These are phyloP conservation scores for Sinodicranocentrus sp. DNA, from an alignment of 2,888 invertebrate species.

Conservation along the genomic window DNA sequence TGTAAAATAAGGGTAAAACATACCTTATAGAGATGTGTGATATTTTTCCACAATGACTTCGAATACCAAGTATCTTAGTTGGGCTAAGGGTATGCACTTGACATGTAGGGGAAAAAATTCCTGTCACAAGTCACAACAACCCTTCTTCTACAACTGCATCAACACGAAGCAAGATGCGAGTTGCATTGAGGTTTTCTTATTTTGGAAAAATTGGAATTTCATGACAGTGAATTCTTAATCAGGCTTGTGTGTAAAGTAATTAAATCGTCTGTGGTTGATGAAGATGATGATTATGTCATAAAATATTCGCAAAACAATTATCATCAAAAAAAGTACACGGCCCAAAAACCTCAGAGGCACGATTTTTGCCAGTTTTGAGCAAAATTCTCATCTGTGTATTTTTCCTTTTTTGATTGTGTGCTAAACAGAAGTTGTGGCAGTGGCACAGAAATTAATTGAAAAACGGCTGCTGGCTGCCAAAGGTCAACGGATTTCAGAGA, in stretches of 20 bases:
- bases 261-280: conserved; percentile 56
- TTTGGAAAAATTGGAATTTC: conserved; percentile 52
- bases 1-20: conserved; percentile 26
- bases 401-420: conserved; percentile 2
- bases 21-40: conserved; percentile 31
- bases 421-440: neutral
- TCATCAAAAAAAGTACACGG: conserved; percentile 28
- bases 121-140: conserved; percentile 16
- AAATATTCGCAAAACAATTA: conserved; percentile 45
- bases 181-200: conserved; percentile 27
- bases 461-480: conserved; percentile 54
- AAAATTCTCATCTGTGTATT: neutral
- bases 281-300: conserved; percentile 60
- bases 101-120: conserved; percentile 21
- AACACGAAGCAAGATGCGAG: neutral
- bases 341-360: neutral
- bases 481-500: conserved; percentile 30
- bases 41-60: neutral
- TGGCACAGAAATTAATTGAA: conserved; percentile 61
- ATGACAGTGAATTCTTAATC: conserved; percentile 65
- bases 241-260: conserved; percentile 56
- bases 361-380: neutral
- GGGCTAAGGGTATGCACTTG: conserved; percentile 34
- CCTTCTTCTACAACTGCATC: neutral
- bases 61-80: too few species aligned